These are phyloP conservation scores for Ailuropoda melanoleuca DNA, from an alignment of 2,113 vertebrate genomes.

Conservation along the genomic window DNA sequence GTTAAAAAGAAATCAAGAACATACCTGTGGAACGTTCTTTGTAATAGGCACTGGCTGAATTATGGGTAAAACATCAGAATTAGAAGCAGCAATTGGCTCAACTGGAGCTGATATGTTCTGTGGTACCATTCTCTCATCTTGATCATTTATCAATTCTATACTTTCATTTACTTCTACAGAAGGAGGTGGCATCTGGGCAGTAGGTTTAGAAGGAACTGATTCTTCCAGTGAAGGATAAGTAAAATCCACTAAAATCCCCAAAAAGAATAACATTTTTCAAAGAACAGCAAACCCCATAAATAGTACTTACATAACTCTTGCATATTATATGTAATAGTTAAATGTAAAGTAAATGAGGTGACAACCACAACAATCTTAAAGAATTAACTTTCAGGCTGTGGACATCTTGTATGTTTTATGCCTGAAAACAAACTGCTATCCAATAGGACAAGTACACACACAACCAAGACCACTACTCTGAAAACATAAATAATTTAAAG, in stretches of 20 bases:
- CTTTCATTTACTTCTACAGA: slow-evolving; percentile 81
- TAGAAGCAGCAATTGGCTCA: slow-evolving; percentile 72
- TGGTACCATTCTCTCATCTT: slow-evolving; percentile 81
- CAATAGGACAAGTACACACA: slow-evolving; percentile 49
- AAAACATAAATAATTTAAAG: slow-evolving; percentile 5
- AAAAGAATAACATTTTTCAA: slow-evolving; percentile 55
- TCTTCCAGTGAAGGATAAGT: slow-evolving; percentile 97
- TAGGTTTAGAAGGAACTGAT: slow-evolving; percentile 82
- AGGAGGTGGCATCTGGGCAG: slow-evolving; percentile 75
- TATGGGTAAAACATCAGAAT: slow-evolving; percentile 70
- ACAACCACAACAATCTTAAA: slow-evolving; percentile 27
- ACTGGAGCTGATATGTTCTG: slow-evolving; percentile 52
- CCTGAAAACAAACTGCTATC: slow-evolving; percentile 36
- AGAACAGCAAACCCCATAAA: slow-evolving; percentile 76
- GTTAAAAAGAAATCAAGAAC: slow-evolving; percentile 36
- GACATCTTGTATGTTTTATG: background rate
- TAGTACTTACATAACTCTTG: background rate
- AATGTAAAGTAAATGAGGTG: background rate
- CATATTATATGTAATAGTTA: background rate
- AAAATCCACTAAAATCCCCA: slow-evolving; percentile 91
- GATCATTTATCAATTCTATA: slow-evolving; percentile 70
- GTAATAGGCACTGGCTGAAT: slow-evolving; percentile 80
- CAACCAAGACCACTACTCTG: background rate
- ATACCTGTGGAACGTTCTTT: slow-evolving; percentile 92
- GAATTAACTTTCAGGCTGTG: background rate